These are phyloP conservation scores for Papilio gigon DNA, from an alignment of 2,888 invertebrate genomes.

Conservation along the genomic window DNA sequence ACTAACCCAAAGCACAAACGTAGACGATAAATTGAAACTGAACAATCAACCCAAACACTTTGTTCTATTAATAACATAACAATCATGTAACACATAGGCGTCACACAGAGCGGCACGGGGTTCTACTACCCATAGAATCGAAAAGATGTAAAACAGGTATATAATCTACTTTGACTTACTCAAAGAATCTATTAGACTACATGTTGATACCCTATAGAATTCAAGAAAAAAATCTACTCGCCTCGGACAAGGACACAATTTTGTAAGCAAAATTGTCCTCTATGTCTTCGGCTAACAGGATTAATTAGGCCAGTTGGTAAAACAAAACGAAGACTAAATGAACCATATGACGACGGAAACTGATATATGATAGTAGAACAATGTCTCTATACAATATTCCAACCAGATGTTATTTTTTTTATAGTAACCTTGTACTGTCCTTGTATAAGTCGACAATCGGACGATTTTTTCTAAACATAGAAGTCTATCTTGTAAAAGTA, in stretches of 20 bases:
- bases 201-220: too few species aligned
- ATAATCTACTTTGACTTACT: too few species aligned
- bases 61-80: not conserved
- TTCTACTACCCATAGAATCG: too few species aligned
- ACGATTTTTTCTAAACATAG: too few species aligned
- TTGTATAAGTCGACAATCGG: not conserved
- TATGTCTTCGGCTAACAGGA: too few species aligned
- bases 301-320: not conserved
- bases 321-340: not conserved
- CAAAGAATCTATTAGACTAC: too few species aligned
- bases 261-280: too few species aligned
- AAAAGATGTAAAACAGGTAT: too few species aligned
- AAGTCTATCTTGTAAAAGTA: too few species aligned
- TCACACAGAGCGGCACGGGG: too few species aligned
- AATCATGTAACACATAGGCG: not conserved
- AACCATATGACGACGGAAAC: not conserved
- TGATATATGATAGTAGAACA: not conserved
- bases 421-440: not conserved
- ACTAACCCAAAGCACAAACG: slow-evolving; percentile 1
- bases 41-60: slow-evolving; percentile 4
- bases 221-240: too few species aligned
- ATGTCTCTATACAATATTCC: not conserved
- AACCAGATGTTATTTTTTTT: not conserved
- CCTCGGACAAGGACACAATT: too few species aligned
- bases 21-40: slow-evolving; percentile 15